Conservation (phyloP, 2,888 invertebrate genomes). For the Drosophila limbata region DNA sequence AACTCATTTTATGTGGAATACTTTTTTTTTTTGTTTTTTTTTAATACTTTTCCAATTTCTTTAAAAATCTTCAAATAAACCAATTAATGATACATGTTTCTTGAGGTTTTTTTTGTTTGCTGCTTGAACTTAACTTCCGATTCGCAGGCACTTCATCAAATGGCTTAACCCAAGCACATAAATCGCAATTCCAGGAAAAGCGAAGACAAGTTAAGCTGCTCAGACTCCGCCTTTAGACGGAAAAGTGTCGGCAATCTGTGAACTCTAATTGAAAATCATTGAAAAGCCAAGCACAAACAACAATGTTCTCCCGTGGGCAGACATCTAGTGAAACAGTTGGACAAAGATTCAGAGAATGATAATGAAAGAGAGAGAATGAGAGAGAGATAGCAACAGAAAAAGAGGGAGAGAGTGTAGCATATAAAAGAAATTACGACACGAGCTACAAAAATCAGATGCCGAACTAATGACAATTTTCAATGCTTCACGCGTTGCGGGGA, state of each 20-base stretch:
- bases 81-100: constrained; percentile 5
- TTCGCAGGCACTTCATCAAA: constrained; percentile 37
- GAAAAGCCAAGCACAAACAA: constrained; percentile 56
- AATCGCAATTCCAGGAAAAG: constrained; percentile 45
- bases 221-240: constrained; percentile 34
- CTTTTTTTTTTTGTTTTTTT: too few species aligned
- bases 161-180: constrained; percentile 54
- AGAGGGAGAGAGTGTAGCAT: not conserved
- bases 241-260: constrained; percentile 61
- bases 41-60: not conserved
- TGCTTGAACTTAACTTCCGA: constrained; percentile 1
- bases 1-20: too few species aligned
- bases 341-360: not conserved
- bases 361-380: not conserved
- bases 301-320: constrained; percentile 4
- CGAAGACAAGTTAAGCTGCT: constrained; percentile 47
- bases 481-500: constrained; percentile 66
- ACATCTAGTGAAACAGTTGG: constrained; percentile 2
- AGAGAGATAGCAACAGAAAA: not conserved
- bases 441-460: constrained; percentile 65
- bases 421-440: constrained; percentile 25
- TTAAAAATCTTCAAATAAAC: not conserved
- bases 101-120: constrained; percentile 1
- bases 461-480: constrained; percentile 80
- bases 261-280: constrained; percentile 79